A percentile compares a stretch with the other conserved stretches of the same genome.
Evolutionary conservation across 2,888 invertebrate genomes (phyloP).

Genomic region (Calameuta pallipes): DNA sequence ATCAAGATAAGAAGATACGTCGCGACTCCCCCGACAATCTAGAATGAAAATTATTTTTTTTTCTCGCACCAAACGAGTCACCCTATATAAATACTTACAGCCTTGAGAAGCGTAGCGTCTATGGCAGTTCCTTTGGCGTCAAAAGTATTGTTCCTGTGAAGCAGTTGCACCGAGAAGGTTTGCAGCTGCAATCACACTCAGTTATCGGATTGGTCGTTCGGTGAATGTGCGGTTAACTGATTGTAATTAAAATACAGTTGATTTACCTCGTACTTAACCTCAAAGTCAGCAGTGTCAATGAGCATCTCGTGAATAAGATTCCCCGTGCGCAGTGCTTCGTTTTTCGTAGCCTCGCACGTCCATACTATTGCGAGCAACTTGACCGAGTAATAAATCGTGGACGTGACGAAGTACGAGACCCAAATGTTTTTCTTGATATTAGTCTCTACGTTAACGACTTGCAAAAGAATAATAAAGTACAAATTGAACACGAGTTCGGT

Average conservation of each 20-base stretch:
- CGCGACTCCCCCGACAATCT: slow-evolving; percentile 48
- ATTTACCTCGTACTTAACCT: slow-evolving; percentile 46
- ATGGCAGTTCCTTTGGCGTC: slow-evolving; percentile 44
- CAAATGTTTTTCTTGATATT: slow-evolving; percentile 46
- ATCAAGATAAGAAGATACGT: slow-evolving; percentile 51
- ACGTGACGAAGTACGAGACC: slow-evolving; percentile 44
- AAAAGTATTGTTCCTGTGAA: slow-evolving; percentile 47
- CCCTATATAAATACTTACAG: slow-evolving; percentile 30
- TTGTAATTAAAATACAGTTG: neutral
- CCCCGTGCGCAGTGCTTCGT: slow-evolving; percentile 42
- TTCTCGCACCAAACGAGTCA: neutral
- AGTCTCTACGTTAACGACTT: slow-evolving; percentile 27
- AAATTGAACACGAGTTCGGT: slow-evolving; percentile 49
- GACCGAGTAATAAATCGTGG: slow-evolving; percentile 43
- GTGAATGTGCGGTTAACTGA: neutral
- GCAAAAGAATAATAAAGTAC: slow-evolving; percentile 47
- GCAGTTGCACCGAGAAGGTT: slow-evolving; percentile 50
- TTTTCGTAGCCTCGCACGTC: slow-evolving; percentile 46
- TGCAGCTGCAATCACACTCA: slow-evolving; percentile 41
- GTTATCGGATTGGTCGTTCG: neutral
- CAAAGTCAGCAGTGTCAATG: slow-evolving; percentile 36
- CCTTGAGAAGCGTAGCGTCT: slow-evolving; percentile 44
- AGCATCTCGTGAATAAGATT: slow-evolving; percentile 46
- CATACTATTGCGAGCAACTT: slow-evolving; percentile 45
- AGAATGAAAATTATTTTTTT: slow-evolving; percentile 21